Base-by-base conservation (phyloP, 2,113 vertebrate genomes). In the Festucalex cinctus region DNA sequence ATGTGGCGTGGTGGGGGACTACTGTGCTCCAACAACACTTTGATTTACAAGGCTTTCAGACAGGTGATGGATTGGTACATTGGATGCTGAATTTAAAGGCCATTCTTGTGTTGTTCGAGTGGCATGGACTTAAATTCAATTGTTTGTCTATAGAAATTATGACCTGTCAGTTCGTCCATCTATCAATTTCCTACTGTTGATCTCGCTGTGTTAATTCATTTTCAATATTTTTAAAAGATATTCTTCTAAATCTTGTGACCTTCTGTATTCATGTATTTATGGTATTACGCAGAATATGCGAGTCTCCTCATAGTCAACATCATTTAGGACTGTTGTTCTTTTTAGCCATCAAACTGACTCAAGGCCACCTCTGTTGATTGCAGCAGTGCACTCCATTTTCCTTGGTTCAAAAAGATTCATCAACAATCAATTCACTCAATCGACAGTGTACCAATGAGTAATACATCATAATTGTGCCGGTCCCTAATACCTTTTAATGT, bases 1-100 rank as follows among this genome's bases (percentile, higher is more conserved):
- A 84, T 89, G 48, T 92, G 88, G 90, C 93, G 94, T 77, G 93
- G 92, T 6, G 96, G 95, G 37, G 96, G 95, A 0, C 92, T 98
- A 68, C 66, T 96, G 68, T 97, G 96, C 65, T 92, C 92, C 3
- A 89, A 86, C 75, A 94, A 95, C 1, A 63, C 87, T 0, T 20
- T 86, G 26, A 92, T 97, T 77, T 94, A 95, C 87, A 86, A 81
- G 48, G 92, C 93, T 67, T 96, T 97, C 84, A 90, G 91, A 66
- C 66, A 79, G 28, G 65, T 90, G 69, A 82, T 95, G 80, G 73
- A 83, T 22, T 79, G 79, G 74, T 96, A 94, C 41, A 87, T 91
- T 44, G 64, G 37, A 4, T 98, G 96, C 74, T 84, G 75, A 88
- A 26, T n/a, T 0, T 5, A 72, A 8, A 69, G 22, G 44, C 3